Percentiles rank a stretch among this genome's conserved stretches.
phyloP scores from a whole-genome alignment of 2,888 invertebrate species.

The Lasioglossum zephyrum region DNA sequence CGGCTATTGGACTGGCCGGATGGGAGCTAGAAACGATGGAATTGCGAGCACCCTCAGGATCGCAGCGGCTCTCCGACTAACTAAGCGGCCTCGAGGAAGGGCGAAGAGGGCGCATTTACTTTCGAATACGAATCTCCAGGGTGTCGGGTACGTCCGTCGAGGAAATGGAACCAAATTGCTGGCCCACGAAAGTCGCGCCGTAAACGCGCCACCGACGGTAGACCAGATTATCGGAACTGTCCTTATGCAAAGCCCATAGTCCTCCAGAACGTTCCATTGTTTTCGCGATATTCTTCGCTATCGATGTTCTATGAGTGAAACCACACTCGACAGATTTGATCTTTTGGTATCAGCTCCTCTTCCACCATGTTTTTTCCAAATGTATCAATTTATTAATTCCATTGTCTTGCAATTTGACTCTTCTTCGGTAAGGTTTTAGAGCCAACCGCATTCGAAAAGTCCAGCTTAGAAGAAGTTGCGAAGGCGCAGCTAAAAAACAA shows the following conservation, averaged over 20 bases:
- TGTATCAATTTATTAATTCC: too few relatives aligned
- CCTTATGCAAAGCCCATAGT: constrained; percentile 41
- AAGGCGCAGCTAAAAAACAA: too few relatives aligned
- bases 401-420: too few relatives aligned
- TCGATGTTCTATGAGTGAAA: background rate
- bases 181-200: constrained; percentile 46
- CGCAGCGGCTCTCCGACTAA: constrained; percentile 55
- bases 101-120: constrained; percentile 57
- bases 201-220: constrained; percentile 49
- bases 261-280: background rate
- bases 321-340: background rate
- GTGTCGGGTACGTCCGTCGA: constrained; percentile 46
- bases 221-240: constrained; percentile 43
- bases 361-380: too few relatives aligned
- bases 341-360: background rate
- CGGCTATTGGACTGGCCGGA: constrained; percentile 49
- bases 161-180: constrained; percentile 67
- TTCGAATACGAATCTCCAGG: constrained; percentile 53
- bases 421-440: too few relatives aligned
- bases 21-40: constrained; percentile 49
- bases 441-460: too few relatives aligned
- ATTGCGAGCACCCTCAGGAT: constrained; percentile 49
- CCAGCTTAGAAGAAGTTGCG: too few relatives aligned
- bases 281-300: background rate
- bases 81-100: constrained; percentile 55